Base-by-base conservation (phyloP, 2,797 vertebrate genomes). In the Lateolabrax maculatus region DNA sequence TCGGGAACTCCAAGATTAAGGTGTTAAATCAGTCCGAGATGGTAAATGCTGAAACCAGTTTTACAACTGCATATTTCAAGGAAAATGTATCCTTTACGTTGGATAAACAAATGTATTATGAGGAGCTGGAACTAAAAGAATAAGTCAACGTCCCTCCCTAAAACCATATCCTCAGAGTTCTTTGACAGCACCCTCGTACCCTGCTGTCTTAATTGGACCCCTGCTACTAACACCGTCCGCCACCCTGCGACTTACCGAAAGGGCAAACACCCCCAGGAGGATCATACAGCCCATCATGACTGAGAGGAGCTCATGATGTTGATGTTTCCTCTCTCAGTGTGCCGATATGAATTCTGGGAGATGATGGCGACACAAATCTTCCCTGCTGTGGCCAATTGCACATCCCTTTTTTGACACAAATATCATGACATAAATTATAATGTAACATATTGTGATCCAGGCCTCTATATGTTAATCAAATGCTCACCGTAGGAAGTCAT, bases 241-340 rank as follows among this genome's bases (percentile, higher is more conserved):
- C 85, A 70, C 80, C 87, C 72, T 68, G 75, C 37, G 44, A 80
- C 81, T 89, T 86, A 92, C 85, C 21, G 25, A 93, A 93, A 93
- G 91, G 90, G 81, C 90, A 94, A 90, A 93, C 69, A 81, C 84
- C 91, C 87, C 85, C 88, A 75, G 64, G 90, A 92, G 87, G 89
- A 88, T 87, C 83, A 84, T 75, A 49, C 80, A 71, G 77, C 71
- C 83, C 84, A 85, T 90, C 77, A 80, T 85, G 83, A 81, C 76
- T 53, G 79, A 83, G 79, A 85, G 67, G 39, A 78, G 83, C 79
- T 88, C 82, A 75, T 85, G 84, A 86, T 77, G 86, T 75, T 87
- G 83, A 80, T 72, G 77, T 68, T 62, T 67, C 65, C 68, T 82
- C 70, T 55, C 80, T 84, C 89, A 83, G 57, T 57, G 53, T 44